Evolutionary conservation across 2,113 vertebrate genomes (phyloP).

Genomic region (Sinocyclocheilus anshuiensis): DNA sequence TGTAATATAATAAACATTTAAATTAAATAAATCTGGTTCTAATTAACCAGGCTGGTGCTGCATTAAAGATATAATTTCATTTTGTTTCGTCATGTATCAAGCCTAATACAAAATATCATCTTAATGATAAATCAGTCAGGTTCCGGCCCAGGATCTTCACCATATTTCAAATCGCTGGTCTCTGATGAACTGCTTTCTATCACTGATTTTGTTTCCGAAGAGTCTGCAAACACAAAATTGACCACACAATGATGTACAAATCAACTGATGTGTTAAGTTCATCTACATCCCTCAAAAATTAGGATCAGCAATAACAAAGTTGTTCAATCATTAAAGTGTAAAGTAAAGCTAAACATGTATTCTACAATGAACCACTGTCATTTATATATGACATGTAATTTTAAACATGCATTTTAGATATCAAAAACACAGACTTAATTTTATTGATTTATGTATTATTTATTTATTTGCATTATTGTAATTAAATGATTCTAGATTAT

Average conservation of each 20-base stretch:
- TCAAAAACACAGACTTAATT: not conserved
- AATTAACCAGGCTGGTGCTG: no score
- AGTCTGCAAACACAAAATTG: constrained; percentile 28
- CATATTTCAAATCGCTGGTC: constrained; percentile 49
- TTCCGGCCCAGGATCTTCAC: not conserved
- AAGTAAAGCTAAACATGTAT: no score
- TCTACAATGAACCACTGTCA: no score
- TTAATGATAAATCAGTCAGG: not conserved
- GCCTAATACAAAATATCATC: not conserved
- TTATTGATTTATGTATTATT: not conserved
- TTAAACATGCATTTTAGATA: not conserved
- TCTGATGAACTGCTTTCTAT: constrained; percentile 16
- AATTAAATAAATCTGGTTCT: no score
- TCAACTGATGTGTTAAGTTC: not conserved
- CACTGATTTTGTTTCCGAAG: constrained; percentile 43
- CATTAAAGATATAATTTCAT: no score
- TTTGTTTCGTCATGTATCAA: not conserved
- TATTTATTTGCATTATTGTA: not conserved
- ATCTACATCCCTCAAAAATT: no score
- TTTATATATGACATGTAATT: no score
- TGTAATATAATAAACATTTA: not conserved
- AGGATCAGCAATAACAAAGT: no score
- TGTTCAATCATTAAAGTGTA: no score
- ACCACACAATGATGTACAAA: not conserved
- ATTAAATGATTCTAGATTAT: not conserved